Evolutionary conservation across 2,113 vertebrate species (phyloP), one percentile per base, ranked within the genome.

Genomic region (Microcebus murinus): DNA sequence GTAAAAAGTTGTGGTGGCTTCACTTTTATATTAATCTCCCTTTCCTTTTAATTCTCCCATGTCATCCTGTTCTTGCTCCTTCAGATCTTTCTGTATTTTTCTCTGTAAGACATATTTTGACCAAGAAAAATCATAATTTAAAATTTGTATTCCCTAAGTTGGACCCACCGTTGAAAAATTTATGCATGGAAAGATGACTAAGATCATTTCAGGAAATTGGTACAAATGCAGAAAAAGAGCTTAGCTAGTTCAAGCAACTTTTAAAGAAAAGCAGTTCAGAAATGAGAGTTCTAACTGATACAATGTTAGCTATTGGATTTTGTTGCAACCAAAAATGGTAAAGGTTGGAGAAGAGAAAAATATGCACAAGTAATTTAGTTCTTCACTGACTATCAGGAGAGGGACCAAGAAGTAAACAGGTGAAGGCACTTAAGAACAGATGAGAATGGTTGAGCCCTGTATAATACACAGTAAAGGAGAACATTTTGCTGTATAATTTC

Each of bases 11-110:
- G 59, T 59, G 82, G 0, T n/a, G 17, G 2, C 13, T 95, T 95
- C 18, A 52, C 2, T 63, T 91, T 79, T 39, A 31, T n/a, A 48
- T 94, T 81, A 82, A 31, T 95, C 13, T 39, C 77, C 13, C 23
- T 73, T 80, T 68, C 27, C 4, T 59, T 7, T 48, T 83, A 55
- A 8, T 14, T 39, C 2, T 15, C 15, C 2, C 20, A 29, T 21
- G 2, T 1, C 3, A 42, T 59, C 14, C 1, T 79, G 2, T 65
- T n/a, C 36, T 61, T 90, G 1, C 6, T 70, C 3, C 0, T 59
- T 74, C 8, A 34, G 3, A 17, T 12, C 8, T 48, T 27, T n/a
- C 15, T 52, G 17, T 7, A 13, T 84, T 39, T 79, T 39, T 29
- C 55, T 85, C 11, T 63, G 12, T 8, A 74, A 82, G 48, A 55